Evolutionary conservation across 2,888 invertebrate species (phyloP).

Genomic region (Harpalus rubripes): DNA sequence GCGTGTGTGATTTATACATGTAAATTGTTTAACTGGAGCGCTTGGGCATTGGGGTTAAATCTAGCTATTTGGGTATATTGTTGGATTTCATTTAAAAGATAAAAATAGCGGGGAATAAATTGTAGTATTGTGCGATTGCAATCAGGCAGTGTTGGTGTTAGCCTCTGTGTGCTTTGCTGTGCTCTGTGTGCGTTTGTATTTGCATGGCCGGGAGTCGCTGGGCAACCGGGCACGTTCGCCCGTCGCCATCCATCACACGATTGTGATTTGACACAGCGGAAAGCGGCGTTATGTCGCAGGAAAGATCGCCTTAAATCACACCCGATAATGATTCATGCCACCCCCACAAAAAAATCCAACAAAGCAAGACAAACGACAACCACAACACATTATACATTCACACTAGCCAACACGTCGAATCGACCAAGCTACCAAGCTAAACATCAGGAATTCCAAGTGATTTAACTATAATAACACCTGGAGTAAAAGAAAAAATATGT

Average conservation of each 20-base stretch:
- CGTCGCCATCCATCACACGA: conserved; percentile 64
- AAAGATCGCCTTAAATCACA: conserved; percentile 55
- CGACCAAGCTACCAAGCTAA: too few relatives aligned
- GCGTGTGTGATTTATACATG: too few relatives aligned
- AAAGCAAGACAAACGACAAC: conserved; percentile 5
- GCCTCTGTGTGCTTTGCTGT: not conserved
- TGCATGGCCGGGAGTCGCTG: conserved; percentile 30
- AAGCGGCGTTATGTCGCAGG: conserved; percentile 40
- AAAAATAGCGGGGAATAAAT: conserved; percentile 33
- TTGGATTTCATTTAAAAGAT: conserved; percentile 23
- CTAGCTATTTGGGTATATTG: conserved; percentile 13
- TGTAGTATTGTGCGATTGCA: conserved; percentile 21
- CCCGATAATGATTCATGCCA: conserved; percentile 49
- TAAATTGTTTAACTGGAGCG: too few relatives aligned
- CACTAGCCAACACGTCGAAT: not conserved
- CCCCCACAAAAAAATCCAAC: conserved; percentile 35
- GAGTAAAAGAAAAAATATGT: too few relatives aligned
- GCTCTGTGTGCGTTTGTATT: conserved; percentile 41
- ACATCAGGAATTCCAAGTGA: too few relatives aligned
- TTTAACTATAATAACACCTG: too few relatives aligned
- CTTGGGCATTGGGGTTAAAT: too few relatives aligned
- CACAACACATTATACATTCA: conserved; percentile 2
- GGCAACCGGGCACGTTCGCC: conserved; percentile 52
- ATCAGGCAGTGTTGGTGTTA: not conserved
- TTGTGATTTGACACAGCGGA: conserved; percentile 61